Base-by-base conservation (phyloP, 2,797 vertebrate species). In the Platyrinchus mystaceus region DNA sequence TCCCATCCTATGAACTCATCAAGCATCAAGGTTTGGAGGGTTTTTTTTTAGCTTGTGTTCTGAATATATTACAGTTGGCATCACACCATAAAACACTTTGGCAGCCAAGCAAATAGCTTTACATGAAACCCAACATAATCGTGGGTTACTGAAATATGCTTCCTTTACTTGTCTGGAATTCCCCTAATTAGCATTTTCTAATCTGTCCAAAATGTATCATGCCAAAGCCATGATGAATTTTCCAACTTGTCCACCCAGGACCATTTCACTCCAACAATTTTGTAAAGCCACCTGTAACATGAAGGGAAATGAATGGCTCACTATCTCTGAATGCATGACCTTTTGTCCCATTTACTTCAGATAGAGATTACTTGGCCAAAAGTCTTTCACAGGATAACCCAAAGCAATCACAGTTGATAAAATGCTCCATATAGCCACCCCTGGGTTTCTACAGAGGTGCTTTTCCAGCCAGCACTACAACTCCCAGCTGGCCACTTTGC, bases 181-280 rank as follows among this genome's bases (percentile, higher is more conserved):
- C 98, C 98, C 98, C 98, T 98, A 97, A 97, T 98, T 98, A 98
- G 97, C 97, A 97, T 98, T 98, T 95, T 96, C 86, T 85, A 53
- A 92, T 95, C 73, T 71, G 86, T 92, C 84, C 90, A 81, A 90
- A 94, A 81, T 18, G 36, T 30, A 58, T 28, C 32, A 49, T 27
- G 44, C 87, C 66, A 95, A 93, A 83, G 69, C 21, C 70, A 66
- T 13, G 5, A 47, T n/a, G 44, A 15, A 43, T 62, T 91, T 89
- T 85, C 47, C 70, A 80, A 73, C 20, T 67, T 89, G 88, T 93
- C 94, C 90, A 90, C 34, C 70, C 52, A 76, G 47, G 41, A 44
- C 22, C 6, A 30, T 83, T 88, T 93, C 3, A 0, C 17, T 80
- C 44, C 52, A 50, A 11, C 44, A 14, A 62, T 78, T 94, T 91